phyloP scores from a whole-genome alignment of 2,113 vertebrate species.

The Pelusios castaneus region DNA sequence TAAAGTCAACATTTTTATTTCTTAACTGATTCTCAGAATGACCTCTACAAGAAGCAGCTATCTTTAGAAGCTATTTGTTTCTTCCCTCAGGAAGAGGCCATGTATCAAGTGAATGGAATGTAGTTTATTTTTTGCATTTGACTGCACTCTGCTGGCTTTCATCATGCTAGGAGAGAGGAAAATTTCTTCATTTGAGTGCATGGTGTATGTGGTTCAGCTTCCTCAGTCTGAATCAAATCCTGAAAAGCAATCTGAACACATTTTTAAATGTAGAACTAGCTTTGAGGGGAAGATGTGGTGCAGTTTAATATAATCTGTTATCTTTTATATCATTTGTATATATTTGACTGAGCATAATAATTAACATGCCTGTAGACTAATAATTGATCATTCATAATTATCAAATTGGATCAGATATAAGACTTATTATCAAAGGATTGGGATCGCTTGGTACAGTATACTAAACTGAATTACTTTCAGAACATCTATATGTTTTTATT shows the following conservation, averaged over 20 bases:
- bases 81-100: neutral
- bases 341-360: neutral
- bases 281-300: neutral
- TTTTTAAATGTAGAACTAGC: neutral
- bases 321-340: neutral
- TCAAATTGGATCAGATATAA: neutral
- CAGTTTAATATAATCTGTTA: neutral
- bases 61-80: neutral
- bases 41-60: neutral
- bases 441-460: neutral
- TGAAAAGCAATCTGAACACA: neutral
- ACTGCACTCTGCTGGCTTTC: constrained; percentile 70
- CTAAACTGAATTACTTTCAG: neutral
- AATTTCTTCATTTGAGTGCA: neutral
- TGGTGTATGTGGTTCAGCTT: neutral
- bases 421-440: neutral
- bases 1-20: neutral
- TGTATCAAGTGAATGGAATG: neutral
- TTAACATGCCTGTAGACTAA: neutral
- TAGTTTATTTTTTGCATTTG: constrained; percentile 57
- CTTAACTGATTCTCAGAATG: neutral
- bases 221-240: neutral
- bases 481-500: neutral
- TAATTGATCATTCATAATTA: neutral
- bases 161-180: neutral